A percentile compares a stretch with the other conserved stretches of the same genome.
Evolutionary conservation across 2,113 vertebrate genomes (phyloP).

Genomic region (Martes martes): DNA sequence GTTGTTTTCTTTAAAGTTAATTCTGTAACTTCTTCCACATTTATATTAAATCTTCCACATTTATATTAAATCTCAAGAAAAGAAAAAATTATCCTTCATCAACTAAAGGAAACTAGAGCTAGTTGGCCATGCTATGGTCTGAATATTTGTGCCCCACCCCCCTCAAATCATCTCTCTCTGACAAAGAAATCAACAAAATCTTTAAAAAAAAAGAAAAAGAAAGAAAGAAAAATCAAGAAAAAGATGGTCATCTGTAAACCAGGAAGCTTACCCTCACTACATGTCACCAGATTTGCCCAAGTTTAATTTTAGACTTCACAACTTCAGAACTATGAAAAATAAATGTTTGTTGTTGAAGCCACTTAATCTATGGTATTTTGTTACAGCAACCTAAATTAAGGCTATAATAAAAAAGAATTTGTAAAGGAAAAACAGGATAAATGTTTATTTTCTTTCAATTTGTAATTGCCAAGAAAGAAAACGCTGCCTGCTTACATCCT

Average conservation of each 20-base stretch:
- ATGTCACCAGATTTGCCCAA: background rate
- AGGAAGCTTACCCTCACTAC: background rate
- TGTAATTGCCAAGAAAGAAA: background rate
- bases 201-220: too few relatives aligned
- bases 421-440: background rate
- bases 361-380: too few relatives aligned
- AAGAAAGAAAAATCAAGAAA: background rate
- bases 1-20: background rate
- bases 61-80: background rate
- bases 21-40: background rate
- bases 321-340: background rate
- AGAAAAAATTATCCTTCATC: background rate
- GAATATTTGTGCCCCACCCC: background rate
- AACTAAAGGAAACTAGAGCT: background rate
- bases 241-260: background rate
- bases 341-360: too few relatives aligned
- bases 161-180: background rate
- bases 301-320: background rate
- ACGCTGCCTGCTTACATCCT: background rate
- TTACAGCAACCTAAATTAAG: background rate
- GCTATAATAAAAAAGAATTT: background rate
- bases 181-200: too few relatives aligned
- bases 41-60: background rate
- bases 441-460: background rate
- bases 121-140: background rate